phyloP scores from a whole-genome alignment of 1,140 invertebrate genomes.

The Argopecten irradians region DNA sequence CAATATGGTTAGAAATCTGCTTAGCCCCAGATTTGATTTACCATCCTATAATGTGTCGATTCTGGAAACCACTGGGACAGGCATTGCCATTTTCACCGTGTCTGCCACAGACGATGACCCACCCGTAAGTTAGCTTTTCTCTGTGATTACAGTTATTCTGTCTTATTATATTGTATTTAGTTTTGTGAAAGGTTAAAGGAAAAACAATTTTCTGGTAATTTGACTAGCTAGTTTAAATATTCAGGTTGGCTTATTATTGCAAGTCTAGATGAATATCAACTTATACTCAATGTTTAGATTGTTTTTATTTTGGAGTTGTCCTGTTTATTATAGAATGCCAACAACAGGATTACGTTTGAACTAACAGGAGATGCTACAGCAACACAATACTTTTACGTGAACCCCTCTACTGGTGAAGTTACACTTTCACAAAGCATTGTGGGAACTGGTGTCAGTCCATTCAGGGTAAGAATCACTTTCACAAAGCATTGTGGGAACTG shows the following conservation, averaged over 20 bases:
- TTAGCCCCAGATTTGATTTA: constrained; percentile 83
- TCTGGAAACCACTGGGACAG: constrained; percentile 44
- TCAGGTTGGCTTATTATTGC: no score
- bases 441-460: constrained; percentile 52
- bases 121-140: constrained; percentile 37
- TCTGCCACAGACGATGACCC: constrained; percentile 54
- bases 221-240: not conserved
- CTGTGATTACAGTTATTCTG: not conserved
- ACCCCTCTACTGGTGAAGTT: constrained; percentile 54
- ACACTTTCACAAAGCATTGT: constrained; percentile 51
- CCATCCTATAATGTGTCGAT: constrained; percentile 43
- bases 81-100: constrained; percentile 43
- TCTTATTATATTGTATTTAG: no score
- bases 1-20: constrained; percentile 69
- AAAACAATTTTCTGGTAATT: not conserved
- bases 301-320: not conserved
- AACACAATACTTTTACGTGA: constrained; percentile 57
- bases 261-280: no score
- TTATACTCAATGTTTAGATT: no score
- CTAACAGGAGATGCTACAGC: constrained; percentile 39
- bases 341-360: constrained; percentile 46
- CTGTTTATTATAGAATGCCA: constrained; percentile 45
- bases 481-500: no score
- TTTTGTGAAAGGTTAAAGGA: no score
- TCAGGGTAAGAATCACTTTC: constrained; percentile 53